These are phyloP conservation scores for Habrosyne pyritoides DNA, from an alignment of 2,888 invertebrate genomes.

Conservation along the genomic window DNA sequence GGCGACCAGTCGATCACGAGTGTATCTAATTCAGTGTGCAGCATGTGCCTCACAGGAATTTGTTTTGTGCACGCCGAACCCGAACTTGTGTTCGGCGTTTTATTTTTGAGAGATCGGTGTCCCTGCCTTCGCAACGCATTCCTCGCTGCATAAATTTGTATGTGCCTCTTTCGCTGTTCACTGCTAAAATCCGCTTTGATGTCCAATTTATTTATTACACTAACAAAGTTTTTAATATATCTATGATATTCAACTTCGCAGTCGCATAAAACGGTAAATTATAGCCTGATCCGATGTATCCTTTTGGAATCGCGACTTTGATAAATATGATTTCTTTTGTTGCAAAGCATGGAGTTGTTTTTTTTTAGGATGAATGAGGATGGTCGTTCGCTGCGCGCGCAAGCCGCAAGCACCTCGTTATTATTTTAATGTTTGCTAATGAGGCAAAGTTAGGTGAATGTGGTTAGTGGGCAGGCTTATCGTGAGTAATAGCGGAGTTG, in stretches of 20 bases:
- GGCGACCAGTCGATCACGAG: constrained; percentile 69
- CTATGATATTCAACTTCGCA: constrained; percentile 22
- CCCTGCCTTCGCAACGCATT: constrained; percentile 63
- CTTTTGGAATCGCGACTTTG: constrained; percentile 10
- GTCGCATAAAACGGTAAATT: constrained; percentile 24
- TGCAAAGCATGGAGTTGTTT: constrained; percentile 22
- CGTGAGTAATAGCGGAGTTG: constrained; percentile 60
- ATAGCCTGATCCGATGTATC: constrained; percentile 26
- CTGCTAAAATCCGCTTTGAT: constrained; percentile 57
- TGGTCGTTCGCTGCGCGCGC: constrained; percentile 45
- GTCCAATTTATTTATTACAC: constrained; percentile 35
- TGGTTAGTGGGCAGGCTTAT: constrained; percentile 59
- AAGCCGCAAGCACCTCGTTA: constrained; percentile 52
- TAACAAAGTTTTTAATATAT: constrained; percentile 20
- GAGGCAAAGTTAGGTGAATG: constrained; percentile 60
- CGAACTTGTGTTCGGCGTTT: constrained; percentile 69
- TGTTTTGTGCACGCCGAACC: constrained; percentile 73
- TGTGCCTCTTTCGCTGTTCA: constrained; percentile 56
- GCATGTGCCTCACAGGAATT: constrained; percentile 76
- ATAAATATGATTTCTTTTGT: constrained; percentile 40
- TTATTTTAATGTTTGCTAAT: constrained; percentile 71
- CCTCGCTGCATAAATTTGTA: constrained; percentile 62
- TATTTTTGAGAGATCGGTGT: constrained; percentile 73
- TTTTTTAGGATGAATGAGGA: constrained; percentile 37
- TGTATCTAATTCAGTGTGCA: constrained; percentile 78